Conservation (phyloP, 2,797 vertebrate species). For the Manis pentadactyla region DNA sequence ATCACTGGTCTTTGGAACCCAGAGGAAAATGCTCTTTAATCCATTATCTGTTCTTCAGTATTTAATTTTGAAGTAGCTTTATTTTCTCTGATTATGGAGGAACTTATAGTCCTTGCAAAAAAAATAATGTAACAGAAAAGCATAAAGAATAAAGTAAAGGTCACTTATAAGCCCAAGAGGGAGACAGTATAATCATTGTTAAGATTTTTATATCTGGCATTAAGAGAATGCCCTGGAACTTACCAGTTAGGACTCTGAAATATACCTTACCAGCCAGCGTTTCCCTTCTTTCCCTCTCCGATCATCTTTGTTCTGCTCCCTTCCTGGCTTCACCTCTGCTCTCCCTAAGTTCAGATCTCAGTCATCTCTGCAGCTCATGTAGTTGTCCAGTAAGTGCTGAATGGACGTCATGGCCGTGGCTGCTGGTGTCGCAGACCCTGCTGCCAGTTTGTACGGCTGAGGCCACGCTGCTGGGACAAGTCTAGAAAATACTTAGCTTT, state of each 20-base stretch:
- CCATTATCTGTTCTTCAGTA: not conserved
- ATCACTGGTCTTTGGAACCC: not conserved
- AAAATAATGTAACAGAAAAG: not conserved
- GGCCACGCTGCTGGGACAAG: not conserved
- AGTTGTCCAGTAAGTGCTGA: not conserved
- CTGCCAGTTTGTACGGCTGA: not conserved
- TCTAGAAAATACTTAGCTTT: constrained; percentile 12
- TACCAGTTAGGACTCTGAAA: not conserved
- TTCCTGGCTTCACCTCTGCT: not conserved
- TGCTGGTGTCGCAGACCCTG: not conserved
- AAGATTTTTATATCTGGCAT: not conserved
- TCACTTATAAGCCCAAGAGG: not conserved
- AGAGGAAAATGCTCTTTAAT: constrained; percentile 7
- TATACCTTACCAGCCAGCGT: not conserved
- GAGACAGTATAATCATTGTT: not conserved
- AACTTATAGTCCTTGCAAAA: not conserved
- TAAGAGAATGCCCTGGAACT: not conserved
- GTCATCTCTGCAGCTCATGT: not conserved
- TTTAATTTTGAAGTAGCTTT: constrained; percentile 41
- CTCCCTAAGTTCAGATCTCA: not conserved
- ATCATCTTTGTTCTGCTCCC: not conserved
- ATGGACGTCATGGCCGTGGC: not conserved
- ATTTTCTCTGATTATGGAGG: constrained; percentile 42
- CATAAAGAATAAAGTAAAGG: constrained; percentile 39
- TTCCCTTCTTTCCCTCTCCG: not conserved